phyloP scores from a whole-genome alignment of 2,888 invertebrate species.

The Coleophora deauratella region DNA sequence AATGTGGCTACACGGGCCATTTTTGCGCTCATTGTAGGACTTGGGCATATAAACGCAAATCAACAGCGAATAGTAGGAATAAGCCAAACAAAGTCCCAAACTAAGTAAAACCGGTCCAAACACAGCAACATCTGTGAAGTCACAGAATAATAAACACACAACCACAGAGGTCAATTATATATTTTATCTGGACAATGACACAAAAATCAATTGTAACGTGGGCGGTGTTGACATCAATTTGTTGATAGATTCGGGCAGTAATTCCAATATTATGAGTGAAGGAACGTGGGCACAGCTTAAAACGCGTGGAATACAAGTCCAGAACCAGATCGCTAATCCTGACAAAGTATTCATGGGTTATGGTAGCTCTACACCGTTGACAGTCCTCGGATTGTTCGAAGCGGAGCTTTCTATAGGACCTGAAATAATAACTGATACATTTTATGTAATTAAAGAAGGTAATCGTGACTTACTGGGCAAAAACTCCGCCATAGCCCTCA shows the following conservation, averaged over 20 bases:
- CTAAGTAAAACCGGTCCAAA: too few relatives aligned
- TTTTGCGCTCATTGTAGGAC: conserved; percentile 11
- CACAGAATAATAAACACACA: neutral
- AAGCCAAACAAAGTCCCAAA: too few relatives aligned
- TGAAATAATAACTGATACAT: conserved; percentile 1
- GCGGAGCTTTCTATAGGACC: conserved; percentile 5
- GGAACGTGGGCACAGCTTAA: conserved; percentile 16
- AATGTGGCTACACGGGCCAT: conserved; percentile 13
- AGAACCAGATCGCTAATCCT: conserved; percentile 8
- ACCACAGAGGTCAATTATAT: conserved; percentile 11
- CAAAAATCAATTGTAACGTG: conserved; percentile 10
- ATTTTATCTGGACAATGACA: conserved; percentile 15
- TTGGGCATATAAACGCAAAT: conserved; percentile 5
- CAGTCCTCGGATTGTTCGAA: conserved; percentile 18
- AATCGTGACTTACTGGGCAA: conserved; percentile 11
- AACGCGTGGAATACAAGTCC: neutral
- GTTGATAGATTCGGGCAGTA: conserved; percentile 19
- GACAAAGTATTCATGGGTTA: conserved; percentile 17
- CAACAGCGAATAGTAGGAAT: neutral
- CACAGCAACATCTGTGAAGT: neutral
- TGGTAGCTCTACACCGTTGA: conserved; percentile 14
- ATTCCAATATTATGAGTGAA: conserved; percentile 14
- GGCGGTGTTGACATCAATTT: conserved; percentile 13
- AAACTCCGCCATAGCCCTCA: conserved; percentile 12
- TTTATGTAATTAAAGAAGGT: conserved; percentile 16